These are phyloP conservation scores for Chironomus tepperi DNA, from an alignment of 1,140 invertebrate genomes.

Conservation along the genomic window DNA sequence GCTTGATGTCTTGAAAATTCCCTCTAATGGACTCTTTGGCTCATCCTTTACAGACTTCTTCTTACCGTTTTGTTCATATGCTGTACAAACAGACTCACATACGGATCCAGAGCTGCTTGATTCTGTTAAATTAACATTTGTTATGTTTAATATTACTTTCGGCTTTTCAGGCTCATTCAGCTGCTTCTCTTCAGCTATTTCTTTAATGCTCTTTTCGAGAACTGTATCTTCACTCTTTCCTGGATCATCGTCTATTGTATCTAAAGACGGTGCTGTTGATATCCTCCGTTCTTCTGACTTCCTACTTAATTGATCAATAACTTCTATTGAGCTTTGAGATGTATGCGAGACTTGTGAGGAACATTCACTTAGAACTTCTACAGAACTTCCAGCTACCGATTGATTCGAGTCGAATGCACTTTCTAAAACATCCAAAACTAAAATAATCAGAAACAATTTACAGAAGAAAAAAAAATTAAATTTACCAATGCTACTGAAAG, in stretches of 20 bases:
- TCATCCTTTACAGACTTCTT: slow-evolving; percentile 26
- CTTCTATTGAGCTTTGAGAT: slow-evolving; percentile 55
- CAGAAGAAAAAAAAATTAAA: not conserved
- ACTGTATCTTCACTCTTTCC: slow-evolving; percentile 23
- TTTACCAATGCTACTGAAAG: slow-evolving; percentile 27
- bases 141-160: not conserved
- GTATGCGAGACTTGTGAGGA: slow-evolving; percentile 38
- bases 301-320: slow-evolving; percentile 46
- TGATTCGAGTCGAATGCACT: slow-evolving; percentile 39
- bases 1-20: not conserved
- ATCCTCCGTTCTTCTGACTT: slow-evolving; percentile 36
- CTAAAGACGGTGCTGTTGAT: slow-evolving; percentile 30
- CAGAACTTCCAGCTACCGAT: slow-evolving; percentile 38
- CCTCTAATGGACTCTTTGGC: not conserved
- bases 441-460: not conserved
- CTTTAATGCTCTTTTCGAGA: not conserved
- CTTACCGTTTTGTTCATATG: slow-evolving; percentile 44
- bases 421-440: slow-evolving; percentile 28
- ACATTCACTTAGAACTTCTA: slow-evolving; percentile 31
- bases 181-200: not conserved
- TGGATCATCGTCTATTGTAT: slow-evolving; percentile 29
- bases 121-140: slow-evolving; percentile 42
- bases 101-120: slow-evolving; percentile 55
- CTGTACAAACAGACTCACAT: slow-evolving; percentile 52
- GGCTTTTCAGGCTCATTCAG: not conserved